Conservation (phyloP, 1,140 invertebrate species). For the Bradysia coprophila region DNA sequence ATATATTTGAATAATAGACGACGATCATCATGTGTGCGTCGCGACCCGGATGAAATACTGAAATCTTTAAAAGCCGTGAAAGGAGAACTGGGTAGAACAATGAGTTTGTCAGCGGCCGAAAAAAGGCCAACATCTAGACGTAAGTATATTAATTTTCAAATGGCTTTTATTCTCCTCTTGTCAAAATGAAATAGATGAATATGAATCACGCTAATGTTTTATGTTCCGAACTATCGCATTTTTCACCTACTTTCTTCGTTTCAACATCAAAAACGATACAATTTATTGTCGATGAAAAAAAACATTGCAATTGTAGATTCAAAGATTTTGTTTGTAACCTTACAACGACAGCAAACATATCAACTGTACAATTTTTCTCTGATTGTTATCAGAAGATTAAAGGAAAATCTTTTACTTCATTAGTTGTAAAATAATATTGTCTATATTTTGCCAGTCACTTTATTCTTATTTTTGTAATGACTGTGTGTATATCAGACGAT, state of each 20-base stretch:
- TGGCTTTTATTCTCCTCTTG: constrained; percentile 1
- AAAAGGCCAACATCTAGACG: constrained; percentile 33
- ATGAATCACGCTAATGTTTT: not conserved
- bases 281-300: not conserved
- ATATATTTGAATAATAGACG: constrained; percentile 45
- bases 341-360: not conserved
- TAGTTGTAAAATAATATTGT: no score
- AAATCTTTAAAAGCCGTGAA: constrained; percentile 58
- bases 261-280: not conserved
- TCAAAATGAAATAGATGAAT: not conserved
- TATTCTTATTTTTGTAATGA: no score
- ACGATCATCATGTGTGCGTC: constrained; percentile 54
- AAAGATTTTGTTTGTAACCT: not conserved
- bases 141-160: constrained; percentile 27
- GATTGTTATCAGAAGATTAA: no score
- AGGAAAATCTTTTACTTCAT: no score
- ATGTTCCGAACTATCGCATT: not conserved
- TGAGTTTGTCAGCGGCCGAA: constrained; percentile 43
- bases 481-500: no score
- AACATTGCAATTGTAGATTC: not conserved
- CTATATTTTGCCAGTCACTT: no score
- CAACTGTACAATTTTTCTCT: no score
- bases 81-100: constrained; percentile 56
- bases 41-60: constrained; percentile 65
- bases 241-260: not conserved